A percentile compares a stretch with the other conserved stretches of the same genome.
Conservation (phyloP, 2,797 vertebrate species). For the Sarcoramphus papa region DNA sequence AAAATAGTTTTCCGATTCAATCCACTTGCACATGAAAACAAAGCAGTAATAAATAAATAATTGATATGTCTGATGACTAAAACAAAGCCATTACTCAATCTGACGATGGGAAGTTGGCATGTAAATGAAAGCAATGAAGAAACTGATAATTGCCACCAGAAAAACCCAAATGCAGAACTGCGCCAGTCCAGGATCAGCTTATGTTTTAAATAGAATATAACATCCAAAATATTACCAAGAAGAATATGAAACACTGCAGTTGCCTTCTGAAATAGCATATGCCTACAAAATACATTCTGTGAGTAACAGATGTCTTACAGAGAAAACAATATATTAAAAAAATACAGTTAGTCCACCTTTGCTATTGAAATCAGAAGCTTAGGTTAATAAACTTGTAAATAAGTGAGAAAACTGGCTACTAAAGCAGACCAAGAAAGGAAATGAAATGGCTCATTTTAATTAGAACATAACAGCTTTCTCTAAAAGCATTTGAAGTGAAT, state of each 20-base stretch:
- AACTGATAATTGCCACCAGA: background rate
- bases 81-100: background rate
- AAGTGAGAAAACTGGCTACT: background rate
- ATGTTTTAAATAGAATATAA: background rate
- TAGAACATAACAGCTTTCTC: background rate
- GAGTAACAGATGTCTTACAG: background rate
- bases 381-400: background rate
- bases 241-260: background rate
- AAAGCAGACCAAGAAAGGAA: background rate
- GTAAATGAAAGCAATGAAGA: background rate
- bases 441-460: fast-evolving
- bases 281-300: background rate
- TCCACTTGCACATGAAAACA: background rate
- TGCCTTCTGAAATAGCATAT: background rate
- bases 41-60: background rate
- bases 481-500: background rate
- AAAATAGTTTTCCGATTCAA: background rate
- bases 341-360: background rate
- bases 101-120: background rate
- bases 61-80: background rate
- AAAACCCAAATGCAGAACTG: background rate
- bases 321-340: background rate
- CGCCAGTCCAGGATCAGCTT: background rate
- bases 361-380: background rate
- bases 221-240: background rate